Evolutionary conservation across 1,140 invertebrate genomes (phyloP), one percentile per base, ranked within the genome.

Genomic region (Bombus haemorrhoidalis): DNA sequence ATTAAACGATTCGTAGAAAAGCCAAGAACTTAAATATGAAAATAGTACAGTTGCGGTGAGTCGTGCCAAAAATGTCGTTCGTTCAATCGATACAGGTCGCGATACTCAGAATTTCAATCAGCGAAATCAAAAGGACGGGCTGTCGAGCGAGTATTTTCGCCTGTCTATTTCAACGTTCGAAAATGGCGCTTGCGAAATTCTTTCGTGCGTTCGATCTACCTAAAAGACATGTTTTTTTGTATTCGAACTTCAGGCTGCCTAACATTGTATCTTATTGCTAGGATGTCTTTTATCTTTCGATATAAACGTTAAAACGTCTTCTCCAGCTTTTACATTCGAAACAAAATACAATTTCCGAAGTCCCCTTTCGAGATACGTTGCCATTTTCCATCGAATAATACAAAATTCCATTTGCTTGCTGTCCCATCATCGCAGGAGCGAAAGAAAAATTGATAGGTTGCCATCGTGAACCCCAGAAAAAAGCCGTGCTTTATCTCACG

Each of bases 81-180:
- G 18, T 71, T 75, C 64, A 37, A 41, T 88, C 81, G 85, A 83
- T 86, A 79, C 69, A 80, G 41, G n/a, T 22, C 32, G 76, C 34
- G 32, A 74, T 66, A 85, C 78, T 53, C 57, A 13, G 64, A 86
- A 57, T 39, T 68, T 62, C 59, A 77, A 86, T 74, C 69, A 53
- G 47, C 37, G 62, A 18, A 76, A 80, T 83, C 13, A 53, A 82
- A 86, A 83, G 76, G n/a, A 66, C 9, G 43, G 25, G 47, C 34
- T 34, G 34, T 64, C 41, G 8, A 25, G 25, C 5, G 57, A 34
- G 64, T 81, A 89, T 86, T 89, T 89, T 57, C 53, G 69, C 69
- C 43, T 41, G 72, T 73, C 87, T 89, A 89, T 89, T 89, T 89
- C 84, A 80, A 76, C 53, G 25, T 57, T n/a, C 22, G 25, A 10